phyloP scores from a whole-genome alignment of 1,140 invertebrate genomes.

The Camponotus vicinus region DNA sequence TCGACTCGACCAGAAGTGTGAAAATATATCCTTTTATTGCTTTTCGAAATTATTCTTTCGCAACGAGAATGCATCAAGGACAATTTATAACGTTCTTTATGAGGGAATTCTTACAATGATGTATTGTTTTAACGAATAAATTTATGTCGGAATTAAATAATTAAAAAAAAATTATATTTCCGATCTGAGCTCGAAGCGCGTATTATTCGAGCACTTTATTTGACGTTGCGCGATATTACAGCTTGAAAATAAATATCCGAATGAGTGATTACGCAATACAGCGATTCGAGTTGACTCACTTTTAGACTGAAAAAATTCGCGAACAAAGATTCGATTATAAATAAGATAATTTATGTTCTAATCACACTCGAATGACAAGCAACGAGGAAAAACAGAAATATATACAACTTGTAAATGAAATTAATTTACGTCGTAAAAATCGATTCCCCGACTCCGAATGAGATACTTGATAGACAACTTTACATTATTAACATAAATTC shows the following conservation, averaged over 20 bases:
- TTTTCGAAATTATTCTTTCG: background rate
- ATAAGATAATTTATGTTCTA: background rate
- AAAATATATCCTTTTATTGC: background rate
- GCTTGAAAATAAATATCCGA: background rate
- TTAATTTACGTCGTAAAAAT: background rate
- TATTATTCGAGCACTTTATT: background rate
- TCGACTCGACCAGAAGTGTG: background rate
- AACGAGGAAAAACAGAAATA: background rate
- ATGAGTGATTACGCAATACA: background rate
- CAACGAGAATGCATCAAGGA: background rate
- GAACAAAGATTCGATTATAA: background rate
- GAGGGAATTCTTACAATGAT: too few relatives aligned
- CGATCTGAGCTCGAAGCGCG: background rate
- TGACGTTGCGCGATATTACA: background rate
- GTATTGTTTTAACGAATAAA: background rate
- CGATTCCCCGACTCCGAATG: background rate
- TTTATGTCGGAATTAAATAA: background rate
- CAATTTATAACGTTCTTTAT: too few relatives aligned
- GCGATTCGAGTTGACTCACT: background rate
- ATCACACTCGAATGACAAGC: background rate
- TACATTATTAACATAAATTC: conserved; percentile 21
- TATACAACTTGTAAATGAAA: background rate
- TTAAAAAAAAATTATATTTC: background rate
- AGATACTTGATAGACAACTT: background rate
- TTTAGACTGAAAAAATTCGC: background rate